Conservation (phyloP, 1,140 invertebrate genomes). For the Neoseiulus cucumeris region DNA sequence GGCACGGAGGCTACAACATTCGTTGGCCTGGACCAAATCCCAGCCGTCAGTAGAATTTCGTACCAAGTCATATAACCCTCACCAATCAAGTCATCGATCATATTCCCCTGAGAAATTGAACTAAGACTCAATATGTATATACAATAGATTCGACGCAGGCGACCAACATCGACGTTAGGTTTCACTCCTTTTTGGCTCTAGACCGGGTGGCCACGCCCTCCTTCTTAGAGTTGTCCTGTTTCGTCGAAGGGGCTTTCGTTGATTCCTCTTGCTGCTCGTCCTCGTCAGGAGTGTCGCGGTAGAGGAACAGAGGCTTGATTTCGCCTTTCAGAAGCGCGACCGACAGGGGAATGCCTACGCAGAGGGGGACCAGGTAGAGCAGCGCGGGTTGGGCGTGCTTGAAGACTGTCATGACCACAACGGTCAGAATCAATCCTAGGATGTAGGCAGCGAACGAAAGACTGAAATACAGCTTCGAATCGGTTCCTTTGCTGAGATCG, state of each 20-base stretch:
- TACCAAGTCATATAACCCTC: too few relatives aligned
- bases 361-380: slow-evolving; percentile 88
- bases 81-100: too few relatives aligned
- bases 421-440: slow-evolving; percentile 72
- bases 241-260: neutral
- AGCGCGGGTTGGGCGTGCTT: slow-evolving; percentile 96
- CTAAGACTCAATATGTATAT: too few relatives aligned
- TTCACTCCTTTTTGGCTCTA: neutral
- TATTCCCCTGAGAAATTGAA: too few relatives aligned
- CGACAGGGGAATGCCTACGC: slow-evolving; percentile 63
- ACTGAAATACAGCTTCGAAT: slow-evolving; percentile 65
- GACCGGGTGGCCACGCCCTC: neutral
- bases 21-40: too few relatives aligned
- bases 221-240: neutral
- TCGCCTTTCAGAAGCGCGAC: slow-evolving; percentile 78
- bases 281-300: slow-evolving; percentile 16
- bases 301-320: slow-evolving; percentile 69
- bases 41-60: too few relatives aligned
- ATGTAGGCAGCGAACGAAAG: slow-evolving; percentile 86
- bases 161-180: too few relatives aligned
- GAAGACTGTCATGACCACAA: slow-evolving; percentile 94
- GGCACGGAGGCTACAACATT: too few relatives aligned
- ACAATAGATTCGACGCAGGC: too few relatives aligned
- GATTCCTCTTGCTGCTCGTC: neutral
- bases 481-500: slow-evolving; percentile 45